A percentile compares a stretch with the other conserved stretches of the same genome.
These are phyloP conservation scores for Drosophila kuntzei DNA, from an alignment of 2,888 invertebrate genomes.

Conservation along the genomic window DNA sequence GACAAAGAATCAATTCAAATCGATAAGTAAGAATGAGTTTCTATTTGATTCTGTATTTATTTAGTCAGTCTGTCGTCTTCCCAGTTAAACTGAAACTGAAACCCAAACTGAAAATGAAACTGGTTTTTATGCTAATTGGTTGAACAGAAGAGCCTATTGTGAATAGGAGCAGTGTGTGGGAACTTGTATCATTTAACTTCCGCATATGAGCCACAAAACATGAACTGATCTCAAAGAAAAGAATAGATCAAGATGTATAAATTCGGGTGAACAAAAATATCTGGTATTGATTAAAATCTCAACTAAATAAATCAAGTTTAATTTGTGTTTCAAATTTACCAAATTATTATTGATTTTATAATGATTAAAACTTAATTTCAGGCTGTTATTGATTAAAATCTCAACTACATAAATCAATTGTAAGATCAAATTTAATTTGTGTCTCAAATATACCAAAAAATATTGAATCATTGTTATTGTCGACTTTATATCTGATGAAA, in stretches of 20 bases:
- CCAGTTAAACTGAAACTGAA: slow-evolving; percentile 2
- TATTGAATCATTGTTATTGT: no score
- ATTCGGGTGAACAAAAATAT: not conserved
- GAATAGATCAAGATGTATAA: slow-evolving; percentile 6
- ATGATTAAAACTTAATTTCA: no score
- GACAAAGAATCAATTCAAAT: not conserved
- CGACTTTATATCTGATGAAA: no score
- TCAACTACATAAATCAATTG: no score
- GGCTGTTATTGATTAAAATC: no score
- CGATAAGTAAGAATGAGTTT: slow-evolving; percentile 1
- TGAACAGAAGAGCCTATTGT: slow-evolving; percentile 50
- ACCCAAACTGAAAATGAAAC: slow-evolving; percentile 26
- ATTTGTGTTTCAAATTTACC: not conserved
- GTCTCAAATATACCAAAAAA: no score
- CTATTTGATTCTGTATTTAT: slow-evolving; percentile 5
- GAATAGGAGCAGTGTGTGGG: slow-evolving; percentile 24
- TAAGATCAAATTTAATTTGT: no score
- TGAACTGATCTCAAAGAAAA: slow-evolving; percentile 7
- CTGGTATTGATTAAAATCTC: no score
- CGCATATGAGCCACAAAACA: slow-evolving; percentile 27
- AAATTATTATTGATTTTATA: no score
- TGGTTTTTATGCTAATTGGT: slow-evolving; percentile 59
- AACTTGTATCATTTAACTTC: slow-evolving; percentile 35
- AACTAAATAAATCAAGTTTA: not conserved
- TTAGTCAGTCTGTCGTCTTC: slow-evolving; percentile 16